phyloP scores from a whole-genome alignment of 2,888 invertebrate species.

The Parnassius mnemosyne region DNA sequence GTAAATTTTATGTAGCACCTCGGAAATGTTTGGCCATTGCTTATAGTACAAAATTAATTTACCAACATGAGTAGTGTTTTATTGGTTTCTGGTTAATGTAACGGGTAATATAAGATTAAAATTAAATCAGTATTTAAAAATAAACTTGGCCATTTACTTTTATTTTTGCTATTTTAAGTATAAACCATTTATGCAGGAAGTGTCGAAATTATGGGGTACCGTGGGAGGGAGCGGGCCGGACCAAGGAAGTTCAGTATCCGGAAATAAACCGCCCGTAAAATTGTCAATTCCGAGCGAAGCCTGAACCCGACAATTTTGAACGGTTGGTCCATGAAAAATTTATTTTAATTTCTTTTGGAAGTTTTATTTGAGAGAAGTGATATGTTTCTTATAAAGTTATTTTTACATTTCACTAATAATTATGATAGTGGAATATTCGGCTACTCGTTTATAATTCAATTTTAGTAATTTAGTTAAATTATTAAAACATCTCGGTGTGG shows the following conservation, averaged over 20 bases:
- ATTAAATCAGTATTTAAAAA: too few species aligned
- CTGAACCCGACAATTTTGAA: slow-evolving; percentile 66
- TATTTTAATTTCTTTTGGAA: slow-evolving; percentile 41
- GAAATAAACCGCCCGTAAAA: slow-evolving; percentile 85
- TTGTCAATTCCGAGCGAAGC: slow-evolving; percentile 82
- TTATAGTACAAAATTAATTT: slow-evolving; percentile 20
- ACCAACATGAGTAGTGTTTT: slow-evolving; percentile 17
- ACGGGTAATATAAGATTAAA: too few species aligned
- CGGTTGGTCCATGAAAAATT: slow-evolving; percentile 26
- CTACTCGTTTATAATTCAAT: too few species aligned
- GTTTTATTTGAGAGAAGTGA: background rate
- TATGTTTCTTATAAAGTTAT: background rate
- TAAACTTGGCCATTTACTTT: too few species aligned
- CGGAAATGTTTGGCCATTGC: slow-evolving; percentile 43
- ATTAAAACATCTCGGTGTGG: too few species aligned
- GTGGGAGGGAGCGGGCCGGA: slow-evolving; percentile 43
- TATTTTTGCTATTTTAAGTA: too few species aligned
- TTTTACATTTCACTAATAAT: too few species aligned
- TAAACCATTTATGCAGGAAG: background rate
- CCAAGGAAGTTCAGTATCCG: slow-evolving; percentile 79
- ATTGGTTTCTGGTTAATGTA: background rate
- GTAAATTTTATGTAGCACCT: slow-evolving; percentile 75
- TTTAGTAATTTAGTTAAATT: too few species aligned
- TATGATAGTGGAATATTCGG: too few species aligned
- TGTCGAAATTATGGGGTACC: background rate